These are phyloP conservation scores for Eledona agricola DNA, from an alignment of 2,888 invertebrate genomes.

Conservation along the genomic window DNA sequence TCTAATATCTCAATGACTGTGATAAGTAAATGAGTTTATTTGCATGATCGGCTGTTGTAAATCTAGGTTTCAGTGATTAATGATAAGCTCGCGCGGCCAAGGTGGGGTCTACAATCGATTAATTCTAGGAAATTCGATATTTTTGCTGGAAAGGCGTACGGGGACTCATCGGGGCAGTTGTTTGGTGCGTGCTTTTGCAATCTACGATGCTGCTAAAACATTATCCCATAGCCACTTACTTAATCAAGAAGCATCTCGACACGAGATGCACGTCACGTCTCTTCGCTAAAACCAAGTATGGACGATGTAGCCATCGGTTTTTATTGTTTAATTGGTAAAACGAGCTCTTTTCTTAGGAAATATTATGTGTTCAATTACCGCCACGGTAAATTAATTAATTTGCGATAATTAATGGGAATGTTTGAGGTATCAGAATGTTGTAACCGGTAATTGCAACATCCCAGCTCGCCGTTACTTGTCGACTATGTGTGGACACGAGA, in stretches of 20 bases:
- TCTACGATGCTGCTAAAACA: constrained; percentile 15
- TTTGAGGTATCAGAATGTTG: constrained; percentile 35
- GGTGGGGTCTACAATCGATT: no score
- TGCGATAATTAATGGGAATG: constrained; percentile 45
- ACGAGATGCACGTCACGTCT: constrained; percentile 42
- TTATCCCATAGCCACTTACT: constrained; percentile 24
- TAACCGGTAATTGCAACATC: constrained; percentile 39
- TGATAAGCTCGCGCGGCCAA: no score
- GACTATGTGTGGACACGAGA: constrained; percentile 5
- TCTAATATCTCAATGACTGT: no score
- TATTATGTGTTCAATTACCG: constrained; percentile 45
- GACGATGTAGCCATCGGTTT: constrained; percentile 24
- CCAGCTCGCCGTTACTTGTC: constrained; percentile 21
- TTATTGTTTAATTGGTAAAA: constrained; percentile 46
- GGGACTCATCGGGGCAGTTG: no score
- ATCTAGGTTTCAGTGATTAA: no score
- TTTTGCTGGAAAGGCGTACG: no score
- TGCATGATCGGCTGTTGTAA: no score
- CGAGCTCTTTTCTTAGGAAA: constrained; percentile 41
- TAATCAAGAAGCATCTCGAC: constrained; percentile 30
- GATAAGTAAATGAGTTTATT: no score
- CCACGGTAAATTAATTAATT: constrained; percentile 46
- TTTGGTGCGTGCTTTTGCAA: no score
- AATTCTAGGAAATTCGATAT: no score
- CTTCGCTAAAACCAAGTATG: constrained; percentile 34